Conservation (phyloP, 2,888 invertebrate species). For the Sinelater perroti region DNA sequence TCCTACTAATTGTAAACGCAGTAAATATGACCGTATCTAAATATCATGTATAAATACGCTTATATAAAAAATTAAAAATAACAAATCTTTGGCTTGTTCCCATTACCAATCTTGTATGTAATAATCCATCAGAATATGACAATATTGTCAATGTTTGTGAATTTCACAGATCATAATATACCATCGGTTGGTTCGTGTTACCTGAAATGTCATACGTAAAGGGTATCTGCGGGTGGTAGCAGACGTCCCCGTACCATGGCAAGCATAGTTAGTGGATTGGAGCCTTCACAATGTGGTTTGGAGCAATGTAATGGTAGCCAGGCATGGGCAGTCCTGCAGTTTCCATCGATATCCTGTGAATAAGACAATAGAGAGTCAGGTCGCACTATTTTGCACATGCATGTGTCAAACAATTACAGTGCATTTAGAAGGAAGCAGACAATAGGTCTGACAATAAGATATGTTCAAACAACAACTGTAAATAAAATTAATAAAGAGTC, state of each 20-base stretch:
- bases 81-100: constrained; percentile 88
- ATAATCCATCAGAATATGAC: constrained; percentile 50
- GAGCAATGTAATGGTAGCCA: constrained; percentile 91
- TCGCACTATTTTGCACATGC: too few relatives aligned
- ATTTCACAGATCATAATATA: constrained; percentile 50
- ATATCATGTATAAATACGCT: constrained; percentile 57
- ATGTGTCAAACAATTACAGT: constrained; percentile 25
- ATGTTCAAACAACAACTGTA: too few relatives aligned
- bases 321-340: constrained; percentile 91
- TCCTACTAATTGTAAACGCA: constrained; percentile 32
- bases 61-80: constrained; percentile 69
- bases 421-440: constrained; percentile 18
- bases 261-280: constrained; percentile 79
- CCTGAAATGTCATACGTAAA: constrained; percentile 56
- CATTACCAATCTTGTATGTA: constrained; percentile 70
- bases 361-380: constrained; percentile 44
- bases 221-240: constrained; percentile 57
- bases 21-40: constrained; percentile 56
- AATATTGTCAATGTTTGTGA: constrained; percentile 52
- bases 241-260: constrained; percentile 54
- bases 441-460: neutral
- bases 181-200: constrained; percentile 44
- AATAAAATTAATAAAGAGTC: neutral
- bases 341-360: constrained; percentile 93
- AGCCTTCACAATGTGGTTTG: constrained; percentile 92